Conservation (phyloP, 2,888 invertebrate species). For the Zootermopsis nevadensis region DNA sequence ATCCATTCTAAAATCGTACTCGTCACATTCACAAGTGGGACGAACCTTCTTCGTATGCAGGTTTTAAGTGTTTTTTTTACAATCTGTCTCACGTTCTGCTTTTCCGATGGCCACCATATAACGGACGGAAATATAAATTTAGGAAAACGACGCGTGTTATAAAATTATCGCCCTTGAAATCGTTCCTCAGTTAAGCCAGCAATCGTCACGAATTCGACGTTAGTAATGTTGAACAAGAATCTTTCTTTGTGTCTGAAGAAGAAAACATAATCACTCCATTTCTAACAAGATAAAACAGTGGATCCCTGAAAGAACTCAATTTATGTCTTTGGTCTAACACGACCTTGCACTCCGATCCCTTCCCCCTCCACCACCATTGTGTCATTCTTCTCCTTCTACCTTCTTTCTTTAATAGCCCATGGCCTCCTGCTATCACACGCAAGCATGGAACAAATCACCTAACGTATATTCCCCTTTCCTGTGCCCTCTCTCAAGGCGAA, state of each 20-base stretch:
- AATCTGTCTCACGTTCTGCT: too few relatives aligned
- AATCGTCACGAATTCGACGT: not conserved
- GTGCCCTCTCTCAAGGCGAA: not conserved
- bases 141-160: too few relatives aligned
- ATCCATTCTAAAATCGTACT: too few relatives aligned
- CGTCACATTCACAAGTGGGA: too few relatives aligned
- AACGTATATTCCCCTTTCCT: not conserved
- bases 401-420: slow-evolving; percentile 25
- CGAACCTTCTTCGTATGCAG: too few relatives aligned
- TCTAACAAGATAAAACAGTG: not conserved
- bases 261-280: not conserved
- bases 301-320: not conserved
- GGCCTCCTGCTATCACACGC: slow-evolving; percentile 1
- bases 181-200: too few relatives aligned
- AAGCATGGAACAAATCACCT: slow-evolving; percentile 5
- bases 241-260: not conserved
- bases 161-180: too few relatives aligned
- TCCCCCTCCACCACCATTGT: too few relatives aligned
- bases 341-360: not conserved
- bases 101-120: too few relatives aligned
- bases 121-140: too few relatives aligned
- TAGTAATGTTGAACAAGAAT: not conserved
- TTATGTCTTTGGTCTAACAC: not conserved
- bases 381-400: not conserved
- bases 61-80: too few relatives aligned